Evolutionary conservation across 92 coral and sea anemone species (phyloP).

Genomic region (Epizoanthus stellaris): DNA sequence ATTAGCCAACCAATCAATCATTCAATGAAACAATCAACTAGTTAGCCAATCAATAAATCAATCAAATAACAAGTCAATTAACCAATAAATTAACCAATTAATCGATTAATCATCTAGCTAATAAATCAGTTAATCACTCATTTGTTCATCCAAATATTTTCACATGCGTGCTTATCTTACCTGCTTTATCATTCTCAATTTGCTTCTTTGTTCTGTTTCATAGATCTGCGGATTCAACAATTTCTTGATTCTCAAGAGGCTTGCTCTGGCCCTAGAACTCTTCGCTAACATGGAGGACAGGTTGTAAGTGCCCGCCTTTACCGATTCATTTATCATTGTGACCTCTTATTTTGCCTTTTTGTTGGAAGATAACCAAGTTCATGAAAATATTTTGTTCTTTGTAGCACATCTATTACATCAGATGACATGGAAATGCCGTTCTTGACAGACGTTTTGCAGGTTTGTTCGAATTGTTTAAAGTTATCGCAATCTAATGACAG

Average conservation of each 20-base stretch:
- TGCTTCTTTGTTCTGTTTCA: not conserved
- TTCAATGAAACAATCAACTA: no score
- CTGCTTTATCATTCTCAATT: not conserved
- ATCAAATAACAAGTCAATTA: no score
- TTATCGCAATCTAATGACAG: no score
- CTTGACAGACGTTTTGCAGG: slow-evolving; percentile 32
- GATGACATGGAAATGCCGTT: slow-evolving; percentile 43
- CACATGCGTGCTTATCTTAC: not conserved
- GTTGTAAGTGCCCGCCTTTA: slow-evolving; percentile 68
- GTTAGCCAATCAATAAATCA: no score
- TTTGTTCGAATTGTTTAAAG: not conserved
- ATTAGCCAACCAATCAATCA: no score
- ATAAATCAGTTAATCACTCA: no score
- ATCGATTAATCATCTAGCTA: no score
- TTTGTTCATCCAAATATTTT: not conserved
- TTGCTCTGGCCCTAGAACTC: slow-evolving; percentile 93
- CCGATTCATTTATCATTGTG: no score
- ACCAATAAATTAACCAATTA: no score
- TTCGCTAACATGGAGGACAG: slow-evolving; percentile 97
- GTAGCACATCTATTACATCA: slow-evolving; percentile 28
- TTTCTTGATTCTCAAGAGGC: slow-evolving; percentile 85
- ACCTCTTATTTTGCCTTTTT: no score
- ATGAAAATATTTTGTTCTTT: not conserved
- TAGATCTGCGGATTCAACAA: slow-evolving; percentile 96
- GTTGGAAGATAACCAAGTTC: not conserved